phyloP scores from a whole-genome alignment of 2,888 invertebrate species.

The Zeuzera pyrina region DNA sequence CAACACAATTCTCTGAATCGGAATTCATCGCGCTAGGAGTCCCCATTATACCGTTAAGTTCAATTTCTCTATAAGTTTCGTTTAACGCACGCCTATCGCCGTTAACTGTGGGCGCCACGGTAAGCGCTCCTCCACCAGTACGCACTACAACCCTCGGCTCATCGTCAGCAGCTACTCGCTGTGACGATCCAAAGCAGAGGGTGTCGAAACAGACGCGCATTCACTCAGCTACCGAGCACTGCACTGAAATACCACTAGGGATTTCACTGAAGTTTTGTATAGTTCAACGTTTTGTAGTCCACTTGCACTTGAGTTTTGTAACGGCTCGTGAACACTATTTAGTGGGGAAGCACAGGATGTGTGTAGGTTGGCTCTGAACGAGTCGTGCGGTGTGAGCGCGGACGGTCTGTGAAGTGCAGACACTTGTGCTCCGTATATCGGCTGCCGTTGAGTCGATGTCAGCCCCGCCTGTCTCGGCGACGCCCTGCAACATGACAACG shows the following conservation, averaged over 20 bases:
- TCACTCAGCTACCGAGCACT: constrained; percentile 77
- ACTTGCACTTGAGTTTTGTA: constrained; percentile 31
- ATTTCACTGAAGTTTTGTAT: constrained; percentile 42
- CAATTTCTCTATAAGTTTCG: constrained; percentile 62
- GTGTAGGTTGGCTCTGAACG: constrained; percentile 38
- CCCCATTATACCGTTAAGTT: constrained; percentile 64
- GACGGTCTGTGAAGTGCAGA: constrained; percentile 51
- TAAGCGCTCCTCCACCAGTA: constrained; percentile 62
- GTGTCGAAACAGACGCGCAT: constrained; percentile 94
- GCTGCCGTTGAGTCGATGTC: constrained; percentile 31
- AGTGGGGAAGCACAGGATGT: constrained; percentile 44
- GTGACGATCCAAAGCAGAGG: constrained; percentile 92
- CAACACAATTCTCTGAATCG: constrained; percentile 74
- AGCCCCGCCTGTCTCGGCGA: constrained; percentile 62
- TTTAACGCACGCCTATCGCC: constrained; percentile 64
- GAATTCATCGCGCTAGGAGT: constrained; percentile 74
- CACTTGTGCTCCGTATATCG: constrained; percentile 41
- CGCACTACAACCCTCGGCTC: constrained; percentile 72
- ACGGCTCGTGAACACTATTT: constrained; percentile 30
- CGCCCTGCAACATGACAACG: constrained; percentile 44
- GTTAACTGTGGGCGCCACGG: constrained; percentile 67
- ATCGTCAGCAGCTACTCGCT: constrained; percentile 86
- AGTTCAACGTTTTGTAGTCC: constrained; percentile 17
- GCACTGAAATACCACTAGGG: constrained; percentile 51
- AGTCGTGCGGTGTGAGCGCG: constrained; percentile 63